Percentiles rank a stretch among this genome's conserved stretches.
These are phyloP conservation scores for Achroia grisella DNA, from an alignment of 1,140 invertebrate species.

Conservation along the genomic window DNA sequence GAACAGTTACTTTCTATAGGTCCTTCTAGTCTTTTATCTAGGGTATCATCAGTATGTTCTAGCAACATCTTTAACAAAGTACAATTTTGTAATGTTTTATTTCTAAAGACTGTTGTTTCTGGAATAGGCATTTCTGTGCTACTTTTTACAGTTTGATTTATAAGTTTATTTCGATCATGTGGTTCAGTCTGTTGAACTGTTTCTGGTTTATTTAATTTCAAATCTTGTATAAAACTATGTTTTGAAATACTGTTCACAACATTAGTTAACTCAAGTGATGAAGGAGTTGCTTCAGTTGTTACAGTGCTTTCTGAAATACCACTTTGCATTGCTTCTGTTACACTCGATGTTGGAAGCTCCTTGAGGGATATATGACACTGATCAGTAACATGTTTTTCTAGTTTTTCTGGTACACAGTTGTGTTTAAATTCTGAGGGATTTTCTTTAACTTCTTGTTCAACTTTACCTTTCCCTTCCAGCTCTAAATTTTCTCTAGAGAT, in stretches of 20 bases:
- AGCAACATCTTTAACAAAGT: conserved; percentile 58
- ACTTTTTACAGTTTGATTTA: too few species aligned
- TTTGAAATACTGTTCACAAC: too few species aligned
- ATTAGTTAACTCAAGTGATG: too few species aligned
- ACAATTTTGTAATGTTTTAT: conserved; percentile 44
- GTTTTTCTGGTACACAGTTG: conserved; percentile 23
- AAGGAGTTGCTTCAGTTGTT: too few species aligned
- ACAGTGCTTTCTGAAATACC: too few species aligned
- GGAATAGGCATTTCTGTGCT: neutral
- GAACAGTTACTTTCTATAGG: conserved; percentile 7
- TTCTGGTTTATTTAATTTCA: too few species aligned
- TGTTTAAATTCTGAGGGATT: conserved; percentile 14
- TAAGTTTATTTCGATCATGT: too few species aligned
- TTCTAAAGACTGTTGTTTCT: neutral
- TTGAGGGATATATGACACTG: neutral
- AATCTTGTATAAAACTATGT: too few species aligned
- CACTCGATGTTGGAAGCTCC: neutral
- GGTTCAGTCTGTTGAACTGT: too few species aligned
- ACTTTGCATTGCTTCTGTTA: neutral
- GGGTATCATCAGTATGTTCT: conserved; percentile 40
- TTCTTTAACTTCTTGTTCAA: conserved; percentile 1
- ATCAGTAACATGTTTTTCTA: conserved; percentile 10
- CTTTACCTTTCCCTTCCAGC: conserved; percentile 6
- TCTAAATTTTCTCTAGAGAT: conserved; percentile 4
- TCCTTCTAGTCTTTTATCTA: conserved; percentile 26